Evolutionary conservation across 2,113 vertebrate genomes (phyloP), one percentile per base, ranked within the genome.

Genomic region (Platichthys stellatus): DNA sequence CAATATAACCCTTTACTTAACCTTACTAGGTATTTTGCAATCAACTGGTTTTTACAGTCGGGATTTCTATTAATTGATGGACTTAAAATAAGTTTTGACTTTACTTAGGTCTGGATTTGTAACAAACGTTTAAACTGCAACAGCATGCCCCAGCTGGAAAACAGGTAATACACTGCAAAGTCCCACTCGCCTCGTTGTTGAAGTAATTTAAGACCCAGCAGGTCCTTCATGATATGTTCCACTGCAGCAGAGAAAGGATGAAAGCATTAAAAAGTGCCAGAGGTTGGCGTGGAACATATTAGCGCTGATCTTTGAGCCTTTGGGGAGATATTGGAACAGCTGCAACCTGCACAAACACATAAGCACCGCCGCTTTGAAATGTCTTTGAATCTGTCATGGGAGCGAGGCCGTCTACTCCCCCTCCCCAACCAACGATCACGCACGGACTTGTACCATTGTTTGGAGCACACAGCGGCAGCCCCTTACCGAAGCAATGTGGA

Each of bases 211-310:
- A 78, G 56, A 65, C 38, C 69, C 63, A 63, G 59, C 43, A 64
- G 53, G 63, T 59, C 73, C 38, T 61, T 86, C 14, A 63, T 47
- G 51, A 63, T 60, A 13, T 20, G 63, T 57, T 85, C 54, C 69
- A 60, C 9, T 31, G 28, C 53, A 68, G 56, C 24, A 74, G 24
- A 61, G 10, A 53, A 54, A 69, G 26, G 35, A 72, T 62, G 60
- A 45, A 74, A 80, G 43, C 21, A 59, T 5, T 28, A 17, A 56
- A 24, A 80, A 35, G 23, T 15, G 64, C 69, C 75, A 72, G 59
- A 68, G 76, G 76, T 59, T 51, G 72, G 59, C 31, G 20, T 63
- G 82, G 76, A 78, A 73, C 59, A 20, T 23, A 80, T 69, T 69
- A 72, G 31, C 11, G 28, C 26, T 54, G 45, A 60, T 64, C 31